Percentiles rank a stretch among this genome's conserved stretches.
These are phyloP conservation scores for Casuarius casuarius DNA, from an alignment of 2,113 vertebrate species.

Conservation along the genomic window DNA sequence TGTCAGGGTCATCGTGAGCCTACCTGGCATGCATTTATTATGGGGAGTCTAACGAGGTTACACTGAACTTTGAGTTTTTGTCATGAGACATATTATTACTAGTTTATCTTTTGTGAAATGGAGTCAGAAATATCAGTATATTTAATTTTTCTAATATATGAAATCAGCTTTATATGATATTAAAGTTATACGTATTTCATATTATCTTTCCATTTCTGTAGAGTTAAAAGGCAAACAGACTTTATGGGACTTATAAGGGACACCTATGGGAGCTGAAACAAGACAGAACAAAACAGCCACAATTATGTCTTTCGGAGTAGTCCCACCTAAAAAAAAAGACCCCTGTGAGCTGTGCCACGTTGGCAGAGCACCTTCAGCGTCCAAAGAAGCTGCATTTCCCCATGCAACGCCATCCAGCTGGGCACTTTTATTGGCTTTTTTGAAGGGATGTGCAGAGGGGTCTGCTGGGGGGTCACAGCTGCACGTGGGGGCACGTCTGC, in stretches of 20 bases:
- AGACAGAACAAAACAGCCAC: too few species aligned
- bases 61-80: not conserved
- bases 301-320: not conserved
- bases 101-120: not conserved
- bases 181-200: not conserved
- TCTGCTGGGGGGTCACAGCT: too few species aligned
- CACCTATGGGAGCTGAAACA: too few species aligned
- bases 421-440: too few species aligned
- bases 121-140: not conserved
- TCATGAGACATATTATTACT: not conserved
- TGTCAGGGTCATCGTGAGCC: not conserved
- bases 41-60: not conserved
- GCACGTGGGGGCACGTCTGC: too few species aligned
- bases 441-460: too few species aligned
- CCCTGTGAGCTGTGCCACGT: not conserved
- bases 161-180: not conserved
- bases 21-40: not conserved
- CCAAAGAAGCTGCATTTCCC: not conserved
- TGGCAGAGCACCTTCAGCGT: not conserved
- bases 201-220: not conserved
- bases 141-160: not conserved
- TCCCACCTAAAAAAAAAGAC: not conserved
- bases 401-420: not conserved
- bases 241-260: not conserved
- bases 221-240: not conserved